Base-by-base conservation (phyloP, 2,888 invertebrate genomes). In the Mythimna albipuncta region DNA sequence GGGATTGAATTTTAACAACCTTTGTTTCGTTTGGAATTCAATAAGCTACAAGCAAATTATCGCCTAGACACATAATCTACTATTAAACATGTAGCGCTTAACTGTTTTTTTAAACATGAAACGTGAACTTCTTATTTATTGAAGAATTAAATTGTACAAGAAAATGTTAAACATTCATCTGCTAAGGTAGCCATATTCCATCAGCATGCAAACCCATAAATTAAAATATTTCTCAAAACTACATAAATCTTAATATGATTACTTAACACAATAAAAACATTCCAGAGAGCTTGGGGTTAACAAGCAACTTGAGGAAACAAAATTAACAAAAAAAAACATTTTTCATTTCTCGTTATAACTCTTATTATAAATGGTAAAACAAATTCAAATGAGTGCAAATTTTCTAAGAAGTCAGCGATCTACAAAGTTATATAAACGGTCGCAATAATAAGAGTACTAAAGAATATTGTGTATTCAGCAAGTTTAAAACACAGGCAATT, bases 311-410 rank as follows among this genome's bases (percentile, higher is more conserved):
- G 35, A 21, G 38, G 26, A 32, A 65, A 2, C 7, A 19, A 54
- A 72, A 65, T 57, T 41, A 16, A 2, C 6, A 58, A 67, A 67
- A 61, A 64, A 63, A 11, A 0, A 61, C 54, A 32, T 69, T n/a
- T 52, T 52, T 50, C 19, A 54, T 64, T 69, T 57, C 59, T 64
- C 21, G 47, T 74, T 67, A 69, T 32, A 66, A 66, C 35, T 69
- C 61, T 50, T 47, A 19, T 64, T 7, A 19, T 64, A 38, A 38
- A 79, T 41, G 50, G 58, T 41, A 26, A 62, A 79, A 64, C 38
- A 69, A 72, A 69, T 62, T 57, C 41, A 35, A 79, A 62, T 61
- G 57, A 57, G 54, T 54, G 13, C 19, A 72, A 72, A 19, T 71
- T 76, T 59, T 61, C 35, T 11, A 47, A 69, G n/a, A 57, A 71